phyloP scores from a whole-genome alignment of 2,113 vertebrate genomes.

The Gulo gulo region DNA sequence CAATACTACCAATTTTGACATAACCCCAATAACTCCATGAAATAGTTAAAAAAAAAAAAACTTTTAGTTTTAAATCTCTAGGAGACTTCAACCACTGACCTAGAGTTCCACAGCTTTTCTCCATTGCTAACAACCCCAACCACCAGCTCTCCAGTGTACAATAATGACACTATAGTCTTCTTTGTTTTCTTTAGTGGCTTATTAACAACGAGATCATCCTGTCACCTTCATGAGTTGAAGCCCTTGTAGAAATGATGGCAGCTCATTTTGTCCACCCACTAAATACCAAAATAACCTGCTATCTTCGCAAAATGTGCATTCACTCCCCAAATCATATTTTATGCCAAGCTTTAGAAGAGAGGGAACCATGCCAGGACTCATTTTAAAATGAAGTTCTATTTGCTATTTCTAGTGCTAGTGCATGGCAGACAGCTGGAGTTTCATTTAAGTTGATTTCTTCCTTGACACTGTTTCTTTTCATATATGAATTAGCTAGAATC shows the following conservation, averaged over 20 bases:
- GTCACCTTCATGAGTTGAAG: not conserved
- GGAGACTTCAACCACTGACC: not conserved
- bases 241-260: conserved; percentile 4
- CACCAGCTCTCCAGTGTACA: not conserved
- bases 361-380: conserved; percentile 36
- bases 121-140: not conserved
- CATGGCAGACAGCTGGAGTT: conserved; percentile 35
- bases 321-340: conserved; percentile 26
- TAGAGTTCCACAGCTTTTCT: not conserved
- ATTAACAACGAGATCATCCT: not conserved
- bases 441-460: conserved; percentile 32
- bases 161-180: not conserved
- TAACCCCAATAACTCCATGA: not conserved
- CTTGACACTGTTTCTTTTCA: conserved; percentile 9
- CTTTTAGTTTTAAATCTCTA: conserved; percentile 9
- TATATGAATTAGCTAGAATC: conserved; percentile 35
- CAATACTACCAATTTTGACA: not conserved
- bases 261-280: conserved; percentile 51
- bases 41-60: not conserved
- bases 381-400: conserved; percentile 49
- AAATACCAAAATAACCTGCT: conserved; percentile 48
- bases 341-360: conserved; percentile 55
- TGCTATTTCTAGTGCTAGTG: conserved; percentile 27
- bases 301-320: conserved; percentile 44
- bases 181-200: not conserved